A percentile compares a stretch with the other conserved stretches of the same genome.
Conservation (phyloP, 2,113 vertebrate species). For the Xiphophorus maculatus region DNA sequence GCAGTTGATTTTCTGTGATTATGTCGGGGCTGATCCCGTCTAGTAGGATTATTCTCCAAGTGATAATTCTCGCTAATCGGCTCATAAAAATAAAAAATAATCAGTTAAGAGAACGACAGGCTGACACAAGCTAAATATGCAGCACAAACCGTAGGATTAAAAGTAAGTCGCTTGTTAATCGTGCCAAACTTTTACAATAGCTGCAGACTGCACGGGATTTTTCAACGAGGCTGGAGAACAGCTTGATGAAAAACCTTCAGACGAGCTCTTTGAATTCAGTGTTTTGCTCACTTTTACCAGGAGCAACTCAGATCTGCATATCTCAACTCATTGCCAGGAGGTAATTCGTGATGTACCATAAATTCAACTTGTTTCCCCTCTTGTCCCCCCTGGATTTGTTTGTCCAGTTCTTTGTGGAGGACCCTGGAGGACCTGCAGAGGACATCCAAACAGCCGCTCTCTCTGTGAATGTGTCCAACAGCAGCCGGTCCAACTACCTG, state of each 20-base stretch:
- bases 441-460: slow-evolving; percentile 63
- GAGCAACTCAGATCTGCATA: neutral
- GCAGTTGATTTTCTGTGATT: neutral
- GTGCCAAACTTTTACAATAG: neutral
- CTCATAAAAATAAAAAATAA: neutral
- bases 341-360: neutral
- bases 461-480: slow-evolving; percentile 83
- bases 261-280: neutral
- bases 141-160: neutral
- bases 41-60: neutral
- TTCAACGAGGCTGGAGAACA: neutral
- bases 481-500: slow-evolving; percentile 69
- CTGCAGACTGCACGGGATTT: neutral
- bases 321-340: too few relatives aligned
- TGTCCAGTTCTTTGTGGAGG: slow-evolving; percentile 91
- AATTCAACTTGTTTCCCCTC: too few relatives aligned
- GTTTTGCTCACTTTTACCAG: neutral
- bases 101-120: neutral
- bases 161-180: neutral
- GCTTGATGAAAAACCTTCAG: neutral
- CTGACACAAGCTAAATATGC: neutral
- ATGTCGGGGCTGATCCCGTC: neutral
- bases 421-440: slow-evolving; percentile 47
- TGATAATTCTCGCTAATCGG: neutral
- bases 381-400: slow-evolving; percentile 17